Percentiles rank a stretch among this genome's conserved stretches.
phyloP scores from a whole-genome alignment of 2,888 invertebrate species.

The Conchocele bisecta region DNA sequence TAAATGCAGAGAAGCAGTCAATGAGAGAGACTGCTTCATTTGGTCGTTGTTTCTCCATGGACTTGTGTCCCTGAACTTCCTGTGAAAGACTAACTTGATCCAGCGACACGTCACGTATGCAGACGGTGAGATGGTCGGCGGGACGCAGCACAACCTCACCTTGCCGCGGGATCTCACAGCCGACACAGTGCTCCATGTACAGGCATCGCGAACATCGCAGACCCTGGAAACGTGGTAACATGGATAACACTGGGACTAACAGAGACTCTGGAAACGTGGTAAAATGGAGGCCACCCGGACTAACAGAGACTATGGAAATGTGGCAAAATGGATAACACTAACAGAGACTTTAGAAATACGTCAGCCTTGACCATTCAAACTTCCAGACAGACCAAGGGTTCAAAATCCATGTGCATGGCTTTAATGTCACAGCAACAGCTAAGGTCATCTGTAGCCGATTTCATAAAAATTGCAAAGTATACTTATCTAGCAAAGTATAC shows the following conservation, averaged over 20 bases:
- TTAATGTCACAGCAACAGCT: background rate
- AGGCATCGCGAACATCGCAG: conserved; percentile 86
- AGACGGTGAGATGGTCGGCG: conserved; percentile 85
- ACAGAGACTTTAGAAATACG: conserved; percentile 85
- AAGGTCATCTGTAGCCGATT: too few relatives aligned
- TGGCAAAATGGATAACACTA: too few relatives aligned
- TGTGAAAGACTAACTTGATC: conserved; percentile 77
- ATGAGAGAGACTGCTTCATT: conserved; percentile 85
- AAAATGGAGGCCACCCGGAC: too few relatives aligned
- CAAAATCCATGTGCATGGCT: background rate
- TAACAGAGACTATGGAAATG: conserved; percentile 85
- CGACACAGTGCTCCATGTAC: conserved; percentile 85
- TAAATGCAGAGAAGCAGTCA: conserved; percentile 87
- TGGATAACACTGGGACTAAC: conserved; percentile 87
- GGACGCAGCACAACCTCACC: conserved; percentile 84
- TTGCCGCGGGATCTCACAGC: conserved; percentile 84
- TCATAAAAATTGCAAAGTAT: too few relatives aligned
- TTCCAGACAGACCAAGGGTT: background rate
- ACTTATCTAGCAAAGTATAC: too few relatives aligned
- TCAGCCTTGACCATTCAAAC: background rate
- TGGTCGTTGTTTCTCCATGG: conserved; percentile 84
- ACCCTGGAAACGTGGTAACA: conserved; percentile 85
- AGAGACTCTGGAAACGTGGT: conserved; percentile 85
- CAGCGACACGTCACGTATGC: conserved; percentile 82
- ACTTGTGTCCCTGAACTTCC: conserved; percentile 83